Evolutionary conservation across 2,888 invertebrate species (phyloP), one percentile per base, ranked within the genome.

Genomic region (Criorhina ranunculi): DNA sequence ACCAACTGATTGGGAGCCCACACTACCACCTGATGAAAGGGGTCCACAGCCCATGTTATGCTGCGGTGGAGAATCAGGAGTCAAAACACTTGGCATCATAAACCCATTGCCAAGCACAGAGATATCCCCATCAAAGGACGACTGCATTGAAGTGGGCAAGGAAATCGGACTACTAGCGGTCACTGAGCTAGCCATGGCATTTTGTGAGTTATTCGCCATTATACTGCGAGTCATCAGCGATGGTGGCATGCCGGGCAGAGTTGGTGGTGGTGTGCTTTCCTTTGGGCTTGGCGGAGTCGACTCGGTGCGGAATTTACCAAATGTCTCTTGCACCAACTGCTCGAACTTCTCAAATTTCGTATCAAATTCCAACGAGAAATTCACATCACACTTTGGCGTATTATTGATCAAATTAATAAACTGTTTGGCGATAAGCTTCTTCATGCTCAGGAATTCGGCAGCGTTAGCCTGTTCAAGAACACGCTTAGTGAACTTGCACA

Each of bases 381-480:
- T 94, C 60, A 96, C 94, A 89, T 97, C 96, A 72, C 95, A 94
- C 91, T 96, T 96, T n/a, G 96, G 96, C 66, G 95, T 95, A 89
- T 95, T 96, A 89, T 95, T 96, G 78, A 97, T 95, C 87, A 98
- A 93, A 88, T 95, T 94, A 64, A 95, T 92, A 88, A 98, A 94
- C 90, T 97, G 97, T 15, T 94, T 93, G 51, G 94, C 93, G 19
- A 98, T 96, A 17, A 95, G 93, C 89, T 96, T 95, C 91, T 96
- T 96, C 90, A 98, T 93, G 90, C 96, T 94, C 86, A 98, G 94
- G 88, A 97, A 95, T 92, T 98, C 97, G 5, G 95, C 94, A 29
- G 96, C 95, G 90, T 97, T 97, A 29, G 97, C 97, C 89, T 96
- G 95, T 86, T 96, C 95, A 76, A 98, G 92, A 55, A 98, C 94